Base-by-base conservation (phyloP, 1,140 invertebrate genomes). In the Drosophila ambigua region DNA sequence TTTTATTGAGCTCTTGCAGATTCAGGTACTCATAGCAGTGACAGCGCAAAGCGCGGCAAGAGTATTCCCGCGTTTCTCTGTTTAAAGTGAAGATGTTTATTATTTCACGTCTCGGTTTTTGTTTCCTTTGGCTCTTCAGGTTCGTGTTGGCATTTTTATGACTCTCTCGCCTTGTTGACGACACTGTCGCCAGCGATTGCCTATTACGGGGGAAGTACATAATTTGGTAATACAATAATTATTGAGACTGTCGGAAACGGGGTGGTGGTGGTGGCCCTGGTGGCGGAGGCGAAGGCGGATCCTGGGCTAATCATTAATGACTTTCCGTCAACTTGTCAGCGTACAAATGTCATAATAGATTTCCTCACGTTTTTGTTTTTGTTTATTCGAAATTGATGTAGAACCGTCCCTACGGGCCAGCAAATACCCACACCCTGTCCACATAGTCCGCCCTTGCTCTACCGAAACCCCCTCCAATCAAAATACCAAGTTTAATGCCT, bases 331-430 rank as follows among this genome's bases (percentile, higher is more conserved):
- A 87, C 69, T 87, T 87, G 82, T 87, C 82, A 78, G 61, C 73
- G 58, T 48, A 48, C 77, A 79, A 84, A 87, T 88, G 79, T 87
- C 82, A 87, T 87, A 87, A 87, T 82, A 87, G 83, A 87, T 88
- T 87, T 82, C 77, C 71, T 77, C 48, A 71, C 77, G 78, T 74
- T 67, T 78, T 72, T 69, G 71, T 74, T 75, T 76, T 68, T 76
- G 73, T 69, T 85, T 80, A 31, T 55, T 62, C 61, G 62, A 64
- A 72, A 44, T 79, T 74, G 52, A 66, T 66, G 63, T 65, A 35
- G 63, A 63, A 72, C 66, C 44, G 72, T 60, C 7, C 20, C 20
- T 20, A 20, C 26, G 26, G 24, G 55, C 44, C 67, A 45, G 43
- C 39, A 46, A 64, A 59, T 8, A 31, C 28, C 7, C 28, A 57